Percentiles rank a stretch among this genome's conserved stretches.
These are phyloP conservation scores for Chrysopilus asiliformis DNA, from an alignment of 2,888 invertebrate species.

Conservation along the genomic window DNA sequence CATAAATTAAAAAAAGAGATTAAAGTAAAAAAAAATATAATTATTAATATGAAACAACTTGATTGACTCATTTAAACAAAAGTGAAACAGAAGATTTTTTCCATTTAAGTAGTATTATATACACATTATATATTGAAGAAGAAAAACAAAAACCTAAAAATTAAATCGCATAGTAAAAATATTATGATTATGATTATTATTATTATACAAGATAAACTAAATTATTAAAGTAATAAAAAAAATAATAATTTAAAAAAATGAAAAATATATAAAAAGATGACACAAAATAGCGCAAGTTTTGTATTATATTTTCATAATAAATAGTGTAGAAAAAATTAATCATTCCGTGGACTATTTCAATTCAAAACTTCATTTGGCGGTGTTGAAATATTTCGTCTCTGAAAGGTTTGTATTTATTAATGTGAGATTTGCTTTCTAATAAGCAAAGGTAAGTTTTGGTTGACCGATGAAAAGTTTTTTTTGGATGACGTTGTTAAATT, in stretches of 20 bases:
- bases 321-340: conserved; percentile 24
- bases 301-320: conserved; percentile 31
- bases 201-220: conserved; percentile 1
- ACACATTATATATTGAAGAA: conserved; percentile 8
- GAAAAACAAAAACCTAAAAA: conserved; percentile 5
- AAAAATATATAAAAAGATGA: conserved; percentile 16
- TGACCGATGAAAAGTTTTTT: no score
- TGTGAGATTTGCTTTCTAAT: no score
- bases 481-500: no score
- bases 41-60: conserved; percentile 3
- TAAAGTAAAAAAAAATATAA: background rate
- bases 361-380: no score
- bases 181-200: background rate
- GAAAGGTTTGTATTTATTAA: no score
- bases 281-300: conserved; percentile 26
- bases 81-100: no score
- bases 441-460: no score
- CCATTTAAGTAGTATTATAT: no score
- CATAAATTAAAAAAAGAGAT: no score
- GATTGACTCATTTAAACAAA: no score
- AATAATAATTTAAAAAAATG: conserved; percentile 12
- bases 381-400: no score
- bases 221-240: conserved; percentile 2
- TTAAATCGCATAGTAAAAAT: background rate
- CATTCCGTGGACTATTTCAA: no score